phyloP scores from a whole-genome alignment of 2,797 vertebrate genomes.

The Sebastes trivittatus region DNA sequence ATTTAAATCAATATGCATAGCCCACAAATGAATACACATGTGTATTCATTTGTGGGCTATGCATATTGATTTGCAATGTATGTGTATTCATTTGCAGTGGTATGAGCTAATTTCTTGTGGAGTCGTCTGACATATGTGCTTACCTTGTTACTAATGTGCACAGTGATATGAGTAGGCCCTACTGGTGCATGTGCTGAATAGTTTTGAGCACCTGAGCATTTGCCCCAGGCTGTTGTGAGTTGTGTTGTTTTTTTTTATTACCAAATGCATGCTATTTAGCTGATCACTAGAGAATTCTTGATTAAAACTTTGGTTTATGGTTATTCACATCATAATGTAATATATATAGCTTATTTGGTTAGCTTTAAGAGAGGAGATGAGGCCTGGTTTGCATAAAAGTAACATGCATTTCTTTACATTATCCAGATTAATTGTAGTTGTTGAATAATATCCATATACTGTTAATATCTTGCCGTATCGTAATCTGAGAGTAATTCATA shows the following conservation, averaged over 20 bases:
- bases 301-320: neutral
- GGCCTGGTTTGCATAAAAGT: neutral
- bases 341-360: neutral
- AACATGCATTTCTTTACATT: neutral
- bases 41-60: too few relatives aligned
- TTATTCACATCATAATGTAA: neutral
- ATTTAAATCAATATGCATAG: neutral
- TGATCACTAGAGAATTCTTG: neutral
- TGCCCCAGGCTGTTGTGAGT: neutral
- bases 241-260: neutral
- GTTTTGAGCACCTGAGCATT: neutral
- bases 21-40: too few relatives aligned
- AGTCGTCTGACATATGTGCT: neutral
- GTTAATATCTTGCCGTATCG: accelerated
- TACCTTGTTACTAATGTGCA: neutral
- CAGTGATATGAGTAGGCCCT: neutral
- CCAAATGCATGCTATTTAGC: neutral
- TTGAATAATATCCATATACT: too few relatives aligned
- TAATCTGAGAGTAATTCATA: neutral
- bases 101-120: neutral
- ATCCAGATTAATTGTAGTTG: neutral
- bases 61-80: neutral
- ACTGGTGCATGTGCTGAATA: neutral
- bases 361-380: neutral
- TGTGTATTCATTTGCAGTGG: neutral